These are phyloP conservation scores for Phodopus roborovskii DNA, from an alignment of 2,113 vertebrate genomes.

Conservation along the genomic window DNA sequence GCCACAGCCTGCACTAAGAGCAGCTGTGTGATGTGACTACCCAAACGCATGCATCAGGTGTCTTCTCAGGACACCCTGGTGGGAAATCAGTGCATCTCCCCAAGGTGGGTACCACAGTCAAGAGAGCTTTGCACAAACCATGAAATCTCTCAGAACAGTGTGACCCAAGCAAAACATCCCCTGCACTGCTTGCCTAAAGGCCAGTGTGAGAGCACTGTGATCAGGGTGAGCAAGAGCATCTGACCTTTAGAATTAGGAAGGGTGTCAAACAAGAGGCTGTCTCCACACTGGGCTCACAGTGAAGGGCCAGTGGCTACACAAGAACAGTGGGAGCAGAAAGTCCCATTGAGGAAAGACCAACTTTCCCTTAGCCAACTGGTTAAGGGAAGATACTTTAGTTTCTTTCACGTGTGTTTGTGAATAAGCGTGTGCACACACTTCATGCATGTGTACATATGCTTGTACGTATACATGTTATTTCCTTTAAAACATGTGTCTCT, in stretches of 20 bases:
- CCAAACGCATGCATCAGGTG: not conserved
- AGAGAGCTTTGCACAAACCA: not conserved
- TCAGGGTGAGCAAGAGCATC: not conserved
- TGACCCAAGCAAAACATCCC: not conserved
- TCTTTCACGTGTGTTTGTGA: not conserved
- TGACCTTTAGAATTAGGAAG: not conserved
- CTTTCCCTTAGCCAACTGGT: not conserved
- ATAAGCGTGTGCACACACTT: not conserved
- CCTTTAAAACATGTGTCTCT: not conserved
- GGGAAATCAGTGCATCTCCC: not conserved
- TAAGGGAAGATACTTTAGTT: constrained; percentile 1
- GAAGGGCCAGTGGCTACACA: not conserved
- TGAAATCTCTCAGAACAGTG: not conserved
- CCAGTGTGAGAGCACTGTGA: not conserved
- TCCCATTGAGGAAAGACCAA: not conserved
- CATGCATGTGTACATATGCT: not conserved
- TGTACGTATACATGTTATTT: not conserved
- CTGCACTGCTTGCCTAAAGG: not conserved
- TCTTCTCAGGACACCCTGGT: not conserved
- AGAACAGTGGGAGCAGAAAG: not conserved
- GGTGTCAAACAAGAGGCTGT: not conserved
- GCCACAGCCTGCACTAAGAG: not conserved
- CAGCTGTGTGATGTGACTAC: not conserved
- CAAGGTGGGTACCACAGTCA: not conserved
- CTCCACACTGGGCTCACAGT: not conserved